phyloP scores from a whole-genome alignment of 2,797 vertebrate genomes.

The Babyrousa celebensis region DNA sequence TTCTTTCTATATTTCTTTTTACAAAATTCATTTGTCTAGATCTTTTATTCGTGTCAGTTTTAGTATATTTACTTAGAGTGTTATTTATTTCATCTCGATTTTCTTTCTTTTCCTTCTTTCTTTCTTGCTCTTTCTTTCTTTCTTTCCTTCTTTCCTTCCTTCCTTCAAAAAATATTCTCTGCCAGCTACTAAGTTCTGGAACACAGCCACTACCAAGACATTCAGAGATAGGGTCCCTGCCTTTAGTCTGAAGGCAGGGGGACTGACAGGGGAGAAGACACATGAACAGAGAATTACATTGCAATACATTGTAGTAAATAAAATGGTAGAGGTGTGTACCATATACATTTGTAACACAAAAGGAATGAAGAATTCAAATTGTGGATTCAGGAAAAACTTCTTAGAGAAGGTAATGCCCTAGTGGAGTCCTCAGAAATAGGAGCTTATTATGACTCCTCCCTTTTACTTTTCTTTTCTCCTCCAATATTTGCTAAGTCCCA shows the following conservation, averaged over 20 bases:
- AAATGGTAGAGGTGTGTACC: background rate
- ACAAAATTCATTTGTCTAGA: too few relatives aligned
- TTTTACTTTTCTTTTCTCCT: background rate
- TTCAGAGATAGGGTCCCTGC: background rate
- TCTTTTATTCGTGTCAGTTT: too few relatives aligned
- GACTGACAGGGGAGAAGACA: background rate
- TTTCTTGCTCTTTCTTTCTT: background rate
- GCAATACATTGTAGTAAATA: background rate
- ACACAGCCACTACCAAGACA: background rate
- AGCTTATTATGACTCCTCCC: background rate
- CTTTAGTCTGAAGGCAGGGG: background rate
- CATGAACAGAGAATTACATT: constrained; percentile 35
- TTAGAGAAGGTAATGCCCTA: background rate
- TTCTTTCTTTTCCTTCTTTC: too few relatives aligned
- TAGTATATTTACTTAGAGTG: too few relatives aligned
- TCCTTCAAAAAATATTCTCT: background rate
- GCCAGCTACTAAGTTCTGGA: constrained; percentile 16
- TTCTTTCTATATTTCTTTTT: background rate
- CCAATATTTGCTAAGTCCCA: background rate
- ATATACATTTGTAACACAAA: background rate
- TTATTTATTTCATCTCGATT: too few relatives aligned
- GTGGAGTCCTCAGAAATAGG: constrained; percentile 7
- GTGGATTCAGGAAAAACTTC: constrained; percentile 49
- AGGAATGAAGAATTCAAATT: background rate
- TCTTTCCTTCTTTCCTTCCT: background rate